These are phyloP conservation scores for Apamea epomidion DNA, from an alignment of 2,888 invertebrate genomes.

Conservation along the genomic window DNA sequence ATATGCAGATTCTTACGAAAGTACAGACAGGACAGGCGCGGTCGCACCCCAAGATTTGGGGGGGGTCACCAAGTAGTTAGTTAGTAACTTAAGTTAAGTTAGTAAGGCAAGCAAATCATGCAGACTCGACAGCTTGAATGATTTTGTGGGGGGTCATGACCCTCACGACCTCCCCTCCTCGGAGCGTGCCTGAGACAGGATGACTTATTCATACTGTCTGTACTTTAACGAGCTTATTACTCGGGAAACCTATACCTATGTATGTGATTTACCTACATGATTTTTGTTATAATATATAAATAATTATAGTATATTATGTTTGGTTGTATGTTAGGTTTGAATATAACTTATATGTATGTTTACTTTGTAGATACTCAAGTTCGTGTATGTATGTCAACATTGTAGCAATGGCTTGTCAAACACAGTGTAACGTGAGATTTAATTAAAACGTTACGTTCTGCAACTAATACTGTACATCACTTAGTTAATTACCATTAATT, in stretches of 20 bases:
- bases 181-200: too few relatives aligned
- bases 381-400: slow-evolving; percentile 17
- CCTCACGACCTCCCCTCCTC: too few relatives aligned
- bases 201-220: background rate
- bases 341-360: background rate
- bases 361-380: background rate
- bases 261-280: background rate
- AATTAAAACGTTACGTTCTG: slow-evolving; percentile 40
- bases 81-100: too few relatives aligned
- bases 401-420: slow-evolving; percentile 35
- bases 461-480: slow-evolving; percentile 3
- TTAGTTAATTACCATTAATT: slow-evolving; percentile 15
- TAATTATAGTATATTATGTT: background rate
- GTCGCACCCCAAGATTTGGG: too few relatives aligned
- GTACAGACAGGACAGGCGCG: too few relatives aligned
- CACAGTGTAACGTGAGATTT: slow-evolving; percentile 18
- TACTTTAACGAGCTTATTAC: background rate
- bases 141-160: too few relatives aligned
- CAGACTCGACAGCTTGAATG: too few relatives aligned
- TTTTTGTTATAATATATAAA: background rate
- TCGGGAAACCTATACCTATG: background rate
- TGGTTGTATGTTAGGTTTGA: too few relatives aligned
- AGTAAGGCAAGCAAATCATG: too few relatives aligned
- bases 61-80: too few relatives aligned
- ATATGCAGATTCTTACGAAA: background rate